phyloP scores from a whole-genome alignment of 2,888 invertebrate species.

The Caenorhabditis sinica region DNA sequence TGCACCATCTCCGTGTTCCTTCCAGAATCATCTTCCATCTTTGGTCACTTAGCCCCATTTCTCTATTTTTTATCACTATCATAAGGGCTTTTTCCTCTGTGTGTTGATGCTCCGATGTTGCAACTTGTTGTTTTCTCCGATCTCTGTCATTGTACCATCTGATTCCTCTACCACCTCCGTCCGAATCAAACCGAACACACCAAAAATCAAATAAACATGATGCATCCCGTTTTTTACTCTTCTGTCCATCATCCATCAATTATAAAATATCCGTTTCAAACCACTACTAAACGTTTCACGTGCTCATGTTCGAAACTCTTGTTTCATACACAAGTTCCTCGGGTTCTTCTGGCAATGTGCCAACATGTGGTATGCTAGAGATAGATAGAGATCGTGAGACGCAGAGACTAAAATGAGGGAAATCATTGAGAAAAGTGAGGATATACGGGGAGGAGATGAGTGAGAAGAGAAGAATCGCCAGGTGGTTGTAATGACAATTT shows the following conservation, averaged over 20 bases:
- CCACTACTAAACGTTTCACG: conserved; percentile 10
- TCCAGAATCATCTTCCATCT: conserved; percentile 18
- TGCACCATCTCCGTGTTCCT: neutral
- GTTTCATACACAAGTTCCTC: neutral
- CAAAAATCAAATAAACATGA: conserved; percentile 46
- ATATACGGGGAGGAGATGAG: neutral
- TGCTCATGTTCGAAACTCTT: conserved; percentile 8
- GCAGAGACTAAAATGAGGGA: neutral
- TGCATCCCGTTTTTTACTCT: neutral
- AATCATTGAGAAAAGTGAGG: neutral
- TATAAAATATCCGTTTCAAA: neutral
- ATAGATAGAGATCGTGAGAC: conserved; percentile 13
- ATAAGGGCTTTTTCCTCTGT: conserved; percentile 18
- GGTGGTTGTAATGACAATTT: conserved; percentile 66
- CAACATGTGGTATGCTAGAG: conserved; percentile 51
- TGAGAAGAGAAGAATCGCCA: conserved; percentile 36
- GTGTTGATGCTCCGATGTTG: conserved; percentile 1
- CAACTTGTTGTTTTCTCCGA: conserved; percentile 14
- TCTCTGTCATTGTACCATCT: conserved; percentile 25
- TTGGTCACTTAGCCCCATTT: conserved; percentile 22
- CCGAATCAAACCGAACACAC: conserved; percentile 15
- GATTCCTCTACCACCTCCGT: conserved; percentile 7
- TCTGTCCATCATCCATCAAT: conserved; percentile 25
- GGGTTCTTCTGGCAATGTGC: conserved; percentile 48
- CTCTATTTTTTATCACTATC: conserved; percentile 21